phyloP scores from a whole-genome alignment of 2,113 vertebrate genomes.

The Ctenomys sociabilis region DNA sequence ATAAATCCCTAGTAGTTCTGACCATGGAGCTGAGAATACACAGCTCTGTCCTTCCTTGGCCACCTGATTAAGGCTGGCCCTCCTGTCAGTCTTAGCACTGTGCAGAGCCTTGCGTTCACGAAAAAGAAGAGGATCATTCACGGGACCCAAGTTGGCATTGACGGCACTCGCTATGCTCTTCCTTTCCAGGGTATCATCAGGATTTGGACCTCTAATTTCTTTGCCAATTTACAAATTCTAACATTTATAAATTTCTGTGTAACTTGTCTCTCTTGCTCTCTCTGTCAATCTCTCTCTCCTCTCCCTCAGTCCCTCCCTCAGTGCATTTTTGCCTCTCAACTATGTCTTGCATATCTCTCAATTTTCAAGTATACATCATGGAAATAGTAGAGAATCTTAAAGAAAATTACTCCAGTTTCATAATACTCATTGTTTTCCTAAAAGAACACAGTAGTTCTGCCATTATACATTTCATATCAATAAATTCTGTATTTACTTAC shows the following conservation, averaged over 20 bases:
- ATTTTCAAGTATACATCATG: not conserved
- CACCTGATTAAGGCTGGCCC: not conserved
- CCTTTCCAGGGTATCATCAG: not conserved
- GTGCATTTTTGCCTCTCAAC: no score
- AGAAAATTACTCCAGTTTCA: not conserved
- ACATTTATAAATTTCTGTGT: not conserved
- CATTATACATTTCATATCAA: not conserved
- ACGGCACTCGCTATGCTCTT: not conserved
- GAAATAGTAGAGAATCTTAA: not conserved
- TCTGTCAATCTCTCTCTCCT: no score
- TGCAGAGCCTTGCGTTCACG: not conserved
- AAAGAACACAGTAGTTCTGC: not conserved
- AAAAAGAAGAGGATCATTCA: not conserved
- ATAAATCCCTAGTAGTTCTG: no score
- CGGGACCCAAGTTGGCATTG: not conserved
- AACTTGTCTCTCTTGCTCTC: not conserved
- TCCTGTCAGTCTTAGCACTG: not conserved
- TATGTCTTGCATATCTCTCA: not conserved
- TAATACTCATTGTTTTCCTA: not conserved
- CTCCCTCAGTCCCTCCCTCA: no score
- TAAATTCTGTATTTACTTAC: not conserved
- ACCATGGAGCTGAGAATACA: no score
- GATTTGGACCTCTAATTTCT: not conserved
- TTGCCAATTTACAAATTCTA: fast-evolving
- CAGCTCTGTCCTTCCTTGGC: no score